Evolutionary conservation across 2,797 vertebrate species (phyloP), one percentile per base, ranked within the genome.

Genomic region (Gallirallus australis): DNA sequence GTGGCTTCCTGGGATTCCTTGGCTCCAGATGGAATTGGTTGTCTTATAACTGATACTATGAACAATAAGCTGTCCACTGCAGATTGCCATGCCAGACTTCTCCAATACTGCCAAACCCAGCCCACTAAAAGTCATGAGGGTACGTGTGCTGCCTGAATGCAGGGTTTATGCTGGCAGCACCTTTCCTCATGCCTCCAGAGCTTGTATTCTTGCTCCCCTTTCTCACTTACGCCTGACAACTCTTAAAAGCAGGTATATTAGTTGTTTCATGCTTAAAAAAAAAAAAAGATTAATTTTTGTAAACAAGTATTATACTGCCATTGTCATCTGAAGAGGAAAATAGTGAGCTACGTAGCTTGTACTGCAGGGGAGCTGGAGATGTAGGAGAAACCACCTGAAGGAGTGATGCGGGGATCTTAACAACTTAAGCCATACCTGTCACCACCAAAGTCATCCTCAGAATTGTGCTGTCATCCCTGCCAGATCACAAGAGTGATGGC

Each of bases 101-200:
- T 39, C 47, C 12, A 2, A 21, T 12, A 5, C 25, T 71, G 54
- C 73, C 82, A 60, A 65, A 18, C 23, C 6, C 72, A 82, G 31
- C 40, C 28, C 65, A 11, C 30, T 27, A 15, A 5, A 35, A 57
- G 57, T 9, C 80, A 20, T 4, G 31, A 83, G 57, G 39, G 21
- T 37, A 7, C 7, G 12, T 8, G 1, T 18, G 69, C 54, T 37
- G 30, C 50, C 3, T 0, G 10, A 70, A 28, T 30, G 10, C 16
- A 17, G 37, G 12, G 10, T 40, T 56, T 50, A 11, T 48, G 45
- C 27, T 57, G 61, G 23, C 20, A 28, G 4, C 54, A 52, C 60
- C 48, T 11, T 37, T 64, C 45, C 19, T 33, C 15, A 2, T 25
- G 48, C 37, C 42, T 76, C 59, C 37, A 14, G 33, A 27, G n/a